Percentiles rank a stretch among this genome's conserved stretches.
These are phyloP conservation scores for Takifugu flavidus DNA, from an alignment of 2,113 vertebrate species.

Conservation along the genomic window DNA sequence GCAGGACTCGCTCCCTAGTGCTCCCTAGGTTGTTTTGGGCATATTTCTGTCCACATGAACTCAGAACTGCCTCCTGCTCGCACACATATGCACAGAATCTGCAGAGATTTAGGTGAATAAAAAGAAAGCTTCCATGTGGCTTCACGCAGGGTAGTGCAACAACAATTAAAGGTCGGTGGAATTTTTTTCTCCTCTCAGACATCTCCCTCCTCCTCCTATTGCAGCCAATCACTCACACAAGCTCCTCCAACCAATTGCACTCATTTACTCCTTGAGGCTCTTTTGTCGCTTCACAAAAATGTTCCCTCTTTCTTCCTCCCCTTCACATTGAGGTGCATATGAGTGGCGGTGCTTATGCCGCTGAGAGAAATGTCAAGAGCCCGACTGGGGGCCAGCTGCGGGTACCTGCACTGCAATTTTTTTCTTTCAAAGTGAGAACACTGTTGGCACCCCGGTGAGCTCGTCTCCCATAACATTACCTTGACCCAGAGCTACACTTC, in stretches of 20 bases:
- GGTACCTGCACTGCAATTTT: not conserved
- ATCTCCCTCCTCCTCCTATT: too few relatives aligned
- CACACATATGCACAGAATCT: not conserved
- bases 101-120: too few relatives aligned
- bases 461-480: conserved; percentile 42
- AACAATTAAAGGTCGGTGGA: too few relatives aligned
- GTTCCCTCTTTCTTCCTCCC: conserved; percentile 14
- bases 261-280: conserved; percentile 40
- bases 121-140: too few relatives aligned
- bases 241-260: conserved; percentile 42
- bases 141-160: too few relatives aligned
- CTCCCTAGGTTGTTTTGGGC: conserved; percentile 43
- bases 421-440: too few relatives aligned
- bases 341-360: conserved; percentile 53
- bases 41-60: conserved; percentile 9
- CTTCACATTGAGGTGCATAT: conserved; percentile 18
- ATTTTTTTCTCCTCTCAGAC: too few relatives aligned
- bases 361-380: conserved; percentile 35
- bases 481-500: conserved; percentile 48
- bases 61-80: not conserved
- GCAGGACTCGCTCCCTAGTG: conserved; percentile 66
- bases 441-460: conserved; percentile 2
- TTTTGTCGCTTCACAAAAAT: conserved; percentile 23
- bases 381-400: conserved; percentile 34
- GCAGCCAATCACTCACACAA: conserved; percentile 7